phyloP scores from a whole-genome alignment of 2,113 vertebrate species.

The Hylia prasina region DNA sequence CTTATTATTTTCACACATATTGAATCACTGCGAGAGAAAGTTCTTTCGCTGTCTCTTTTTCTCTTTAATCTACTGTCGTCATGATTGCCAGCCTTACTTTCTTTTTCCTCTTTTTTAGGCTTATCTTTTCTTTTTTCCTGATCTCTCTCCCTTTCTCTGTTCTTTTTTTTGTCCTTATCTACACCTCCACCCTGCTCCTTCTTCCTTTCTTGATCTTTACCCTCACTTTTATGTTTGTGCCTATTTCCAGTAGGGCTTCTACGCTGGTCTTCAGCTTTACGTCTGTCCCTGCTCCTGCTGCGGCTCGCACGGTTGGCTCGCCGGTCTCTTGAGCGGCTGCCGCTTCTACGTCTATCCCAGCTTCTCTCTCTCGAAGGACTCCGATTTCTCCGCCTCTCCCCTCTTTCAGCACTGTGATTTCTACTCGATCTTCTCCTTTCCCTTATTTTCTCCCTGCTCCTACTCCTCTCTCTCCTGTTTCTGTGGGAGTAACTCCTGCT shows the following conservation, averaged over 20 bases:
- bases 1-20: conserved; percentile 81
- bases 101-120: conserved; percentile 80
- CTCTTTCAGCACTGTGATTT: conserved; percentile 78
- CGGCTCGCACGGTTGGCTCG: conserved; percentile 83
- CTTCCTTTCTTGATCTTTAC: conserved; percentile 83
- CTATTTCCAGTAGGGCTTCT: conserved; percentile 77
- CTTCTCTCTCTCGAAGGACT: conserved; percentile 81
- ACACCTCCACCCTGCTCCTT: conserved; percentile 81
- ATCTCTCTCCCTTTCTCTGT: conserved; percentile 78
- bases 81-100: conserved; percentile 74
- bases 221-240: conserved; percentile 77
- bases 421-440: conserved; percentile 83
- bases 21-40: conserved; percentile 80
- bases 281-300: conserved; percentile 88
- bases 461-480: conserved; percentile 76
- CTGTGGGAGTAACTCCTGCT: conserved; percentile 80
- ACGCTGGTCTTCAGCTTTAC: conserved; percentile 83
- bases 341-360: conserved; percentile 80
- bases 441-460: conserved; percentile 75
- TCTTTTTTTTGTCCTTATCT: conserved; percentile 86
- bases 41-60: conserved; percentile 85
- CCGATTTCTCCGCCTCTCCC: conserved; percentile 77
- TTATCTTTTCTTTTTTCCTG: conserved; percentile 86
- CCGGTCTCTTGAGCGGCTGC: conserved; percentile 85
- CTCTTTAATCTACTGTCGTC: conserved; percentile 89